These are phyloP conservation scores for Dipodomys spectabilis DNA, from an alignment of 2,113 vertebrate genomes.

Conservation along the genomic window DNA sequence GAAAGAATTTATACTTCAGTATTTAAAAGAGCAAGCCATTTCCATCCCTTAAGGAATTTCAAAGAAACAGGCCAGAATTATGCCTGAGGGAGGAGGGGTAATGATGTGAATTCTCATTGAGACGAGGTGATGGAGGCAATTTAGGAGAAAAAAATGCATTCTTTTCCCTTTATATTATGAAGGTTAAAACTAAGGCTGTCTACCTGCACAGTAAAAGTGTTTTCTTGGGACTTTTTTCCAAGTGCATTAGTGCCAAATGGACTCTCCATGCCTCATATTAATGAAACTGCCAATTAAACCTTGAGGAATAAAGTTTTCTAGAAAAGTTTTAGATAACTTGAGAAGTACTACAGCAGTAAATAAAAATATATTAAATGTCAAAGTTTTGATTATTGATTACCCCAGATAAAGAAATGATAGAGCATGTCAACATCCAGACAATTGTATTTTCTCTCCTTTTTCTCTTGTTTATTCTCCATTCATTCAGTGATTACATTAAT, in stretches of 20 bases:
- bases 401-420: neutral
- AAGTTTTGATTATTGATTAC: neutral
- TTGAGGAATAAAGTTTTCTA: neutral
- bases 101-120: neutral
- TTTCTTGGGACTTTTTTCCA: neutral
- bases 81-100: neutral
- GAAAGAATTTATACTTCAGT: neutral
- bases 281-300: neutral
- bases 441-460: neutral
- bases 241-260: slow-evolving; percentile 33
- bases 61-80: neutral
- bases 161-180: neutral
- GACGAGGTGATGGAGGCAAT: neutral
- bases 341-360: neutral
- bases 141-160: neutral
- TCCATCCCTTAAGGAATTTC: neutral
- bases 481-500: neutral
- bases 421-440: neutral
- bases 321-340: slow-evolving; percentile 1
- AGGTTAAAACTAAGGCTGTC: slow-evolving; percentile 20
- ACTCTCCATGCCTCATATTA: slow-evolving; percentile 6
- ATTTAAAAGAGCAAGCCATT: slow-evolving; percentile 15
- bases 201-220: neutral
- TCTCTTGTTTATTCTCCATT: neutral
- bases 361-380: neutral